Percentiles rank a stretch among this genome's conserved stretches.
Evolutionary conservation across 2,888 invertebrate genomes (phyloP).

Genomic region (Syrista parreyssii): DNA sequence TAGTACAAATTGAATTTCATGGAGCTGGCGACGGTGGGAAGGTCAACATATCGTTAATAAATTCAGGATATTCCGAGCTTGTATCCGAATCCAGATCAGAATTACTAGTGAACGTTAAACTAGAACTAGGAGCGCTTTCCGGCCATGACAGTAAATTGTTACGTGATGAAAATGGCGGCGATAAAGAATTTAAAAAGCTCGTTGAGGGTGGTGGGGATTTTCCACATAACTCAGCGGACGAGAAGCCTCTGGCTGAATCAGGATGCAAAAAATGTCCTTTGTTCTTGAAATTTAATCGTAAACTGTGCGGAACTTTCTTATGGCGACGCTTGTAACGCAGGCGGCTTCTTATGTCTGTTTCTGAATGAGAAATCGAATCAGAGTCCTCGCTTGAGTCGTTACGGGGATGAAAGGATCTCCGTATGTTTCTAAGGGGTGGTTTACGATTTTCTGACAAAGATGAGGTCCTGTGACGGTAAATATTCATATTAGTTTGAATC

Average conservation of each 20-base stretch:
- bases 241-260: slow-evolving; percentile 52
- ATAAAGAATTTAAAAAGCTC: slow-evolving; percentile 70
- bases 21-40: slow-evolving; percentile 64
- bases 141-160: slow-evolving; percentile 60
- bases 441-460: slow-evolving; percentile 59
- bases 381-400: slow-evolving; percentile 63
- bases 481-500: slow-evolving; percentile 32
- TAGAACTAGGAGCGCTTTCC: slow-evolving; percentile 62
- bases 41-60: slow-evolving; percentile 59
- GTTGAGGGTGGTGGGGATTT: slow-evolving; percentile 70
- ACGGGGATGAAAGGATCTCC: slow-evolving; percentile 58
- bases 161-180: slow-evolving; percentile 66
- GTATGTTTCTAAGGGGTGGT: slow-evolving; percentile 48
- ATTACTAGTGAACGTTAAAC: slow-evolving; percentile 63
- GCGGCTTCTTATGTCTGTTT: slow-evolving; percentile 69
- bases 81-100: slow-evolving; percentile 63
- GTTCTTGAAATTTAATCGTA: slow-evolving; percentile 65
- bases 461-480: slow-evolving; percentile 58
- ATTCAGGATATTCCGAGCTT: slow-evolving; percentile 64
- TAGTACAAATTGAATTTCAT: slow-evolving; percentile 28
- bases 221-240: slow-evolving; percentile 53
- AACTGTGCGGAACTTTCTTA: slow-evolving; percentile 58
- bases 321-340: slow-evolving; percentile 55
- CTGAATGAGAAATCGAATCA: slow-evolving; percentile 68
- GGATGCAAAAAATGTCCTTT: slow-evolving; percentile 61